Percentiles rank a stretch among this genome's conserved stretches.
Conservation (phyloP, 2,888 invertebrate genomes). For the Eupithecia abbreviata region DNA sequence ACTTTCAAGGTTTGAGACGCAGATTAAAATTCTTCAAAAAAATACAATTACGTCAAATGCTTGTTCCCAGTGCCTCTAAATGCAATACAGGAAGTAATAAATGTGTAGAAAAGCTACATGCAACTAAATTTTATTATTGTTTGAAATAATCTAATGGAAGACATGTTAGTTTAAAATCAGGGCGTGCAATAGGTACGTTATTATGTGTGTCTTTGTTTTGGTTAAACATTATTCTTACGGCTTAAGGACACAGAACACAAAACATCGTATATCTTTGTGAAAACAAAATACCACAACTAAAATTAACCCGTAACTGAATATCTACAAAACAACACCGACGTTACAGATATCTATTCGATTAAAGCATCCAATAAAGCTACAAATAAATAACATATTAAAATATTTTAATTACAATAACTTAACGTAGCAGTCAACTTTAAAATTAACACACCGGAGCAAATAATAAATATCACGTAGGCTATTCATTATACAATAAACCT, state of each 20-base stretch:
- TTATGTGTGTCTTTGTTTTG: constrained; percentile 42
- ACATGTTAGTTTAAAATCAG: constrained; percentile 69
- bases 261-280: constrained; percentile 47
- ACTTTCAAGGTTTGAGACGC: constrained; percentile 49
- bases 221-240: constrained; percentile 39
- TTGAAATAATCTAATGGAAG: constrained; percentile 80
- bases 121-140: constrained; percentile 44
- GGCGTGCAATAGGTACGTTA: constrained; percentile 51
- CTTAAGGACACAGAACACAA: constrained; percentile 3
- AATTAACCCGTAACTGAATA: constrained; percentile 69
- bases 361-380: constrained; percentile 81
- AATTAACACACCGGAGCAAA: constrained; percentile 61
- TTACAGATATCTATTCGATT: constrained; percentile 48
- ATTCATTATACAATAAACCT: constrained; percentile 22
- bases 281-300: constrained; percentile 51
- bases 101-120: constrained; percentile 39
- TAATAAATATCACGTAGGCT: constrained; percentile 41
- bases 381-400: constrained; percentile 84
- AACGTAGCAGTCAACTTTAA: constrained; percentile 80
- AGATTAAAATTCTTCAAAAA: constrained; percentile 66
- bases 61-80: constrained; percentile 72
- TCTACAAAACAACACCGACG: constrained; percentile 6
- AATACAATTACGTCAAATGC: constrained; percentile 68
- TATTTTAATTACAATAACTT: constrained; percentile 82
- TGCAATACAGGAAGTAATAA: constrained; percentile 22